These are phyloP conservation scores for Fissipunctia ypsillon DNA, from an alignment of 2,888 invertebrate genomes.

Conservation along the genomic window DNA sequence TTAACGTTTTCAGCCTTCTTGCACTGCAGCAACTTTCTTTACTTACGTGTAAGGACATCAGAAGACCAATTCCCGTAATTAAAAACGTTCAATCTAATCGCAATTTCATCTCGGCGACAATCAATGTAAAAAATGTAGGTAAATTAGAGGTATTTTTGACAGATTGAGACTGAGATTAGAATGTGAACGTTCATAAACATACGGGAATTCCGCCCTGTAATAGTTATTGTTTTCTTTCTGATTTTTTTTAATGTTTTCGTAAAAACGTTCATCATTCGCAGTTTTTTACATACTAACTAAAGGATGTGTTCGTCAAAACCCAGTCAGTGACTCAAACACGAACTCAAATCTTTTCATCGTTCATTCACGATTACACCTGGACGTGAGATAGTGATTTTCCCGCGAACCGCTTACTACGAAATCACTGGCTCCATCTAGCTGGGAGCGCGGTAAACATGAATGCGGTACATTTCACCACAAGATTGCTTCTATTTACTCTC, in stretches of 20 bases:
- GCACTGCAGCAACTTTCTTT: background rate
- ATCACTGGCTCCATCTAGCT: conserved; percentile 62
- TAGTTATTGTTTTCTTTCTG: background rate
- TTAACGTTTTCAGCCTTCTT: background rate
- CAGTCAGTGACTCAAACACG: conserved; percentile 9
- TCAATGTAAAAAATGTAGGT: too few relatives aligned
- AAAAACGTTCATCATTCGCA: background rate
- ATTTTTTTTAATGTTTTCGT: too few relatives aligned
- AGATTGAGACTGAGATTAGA: too few relatives aligned
- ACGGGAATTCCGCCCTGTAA: too few relatives aligned
- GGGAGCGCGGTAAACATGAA: conserved; percentile 43
- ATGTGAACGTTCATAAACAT: too few relatives aligned
- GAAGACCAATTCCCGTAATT: too few relatives aligned
- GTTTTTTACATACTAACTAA: background rate
- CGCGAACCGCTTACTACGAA: conserved; percentile 43
- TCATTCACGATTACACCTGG: conserved; percentile 31
- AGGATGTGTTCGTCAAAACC: background rate
- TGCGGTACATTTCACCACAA: conserved; percentile 68
- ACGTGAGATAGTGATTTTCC: conserved; percentile 39
- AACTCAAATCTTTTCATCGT: conserved; percentile 34
- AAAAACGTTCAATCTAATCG: too few relatives aligned
- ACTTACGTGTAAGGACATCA: too few relatives aligned
- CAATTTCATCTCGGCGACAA: too few relatives aligned
- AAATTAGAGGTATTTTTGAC: too few relatives aligned
- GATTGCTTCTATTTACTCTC: conserved; percentile 71